phyloP scores from a whole-genome alignment of 2,797 vertebrate genomes.

The Myioborus miniatus region DNA sequence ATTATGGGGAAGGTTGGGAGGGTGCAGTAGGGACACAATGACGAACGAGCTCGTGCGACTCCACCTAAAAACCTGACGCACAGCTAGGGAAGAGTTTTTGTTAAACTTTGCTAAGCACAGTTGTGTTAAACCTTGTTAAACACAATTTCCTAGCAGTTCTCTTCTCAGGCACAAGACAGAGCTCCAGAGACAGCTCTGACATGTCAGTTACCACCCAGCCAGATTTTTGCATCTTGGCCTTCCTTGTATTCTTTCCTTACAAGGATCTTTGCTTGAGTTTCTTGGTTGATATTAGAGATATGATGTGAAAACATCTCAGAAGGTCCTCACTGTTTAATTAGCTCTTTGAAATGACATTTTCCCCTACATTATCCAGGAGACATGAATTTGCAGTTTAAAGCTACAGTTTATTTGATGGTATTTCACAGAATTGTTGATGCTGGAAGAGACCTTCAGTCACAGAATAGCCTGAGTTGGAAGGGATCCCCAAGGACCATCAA shows the following conservation, averaged over 20 bases:
- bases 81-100: not conserved
- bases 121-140: not conserved
- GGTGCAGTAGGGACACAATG: not conserved
- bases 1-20: not conserved
- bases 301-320: not conserved
- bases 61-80: not conserved
- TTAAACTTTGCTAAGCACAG: not conserved
- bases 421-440: accelerated
- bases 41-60: not conserved
- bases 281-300: not conserved
- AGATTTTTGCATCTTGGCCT: not conserved
- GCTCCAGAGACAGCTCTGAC: not conserved
- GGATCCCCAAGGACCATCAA: not conserved
- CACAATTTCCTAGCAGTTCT: not conserved
- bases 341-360: not conserved
- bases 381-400: not conserved
- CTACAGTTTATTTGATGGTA: not conserved
- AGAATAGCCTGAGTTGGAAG: not conserved
- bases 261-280: not conserved
- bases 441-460: not conserved
- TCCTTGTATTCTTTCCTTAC: not conserved
- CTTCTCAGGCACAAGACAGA: not conserved
- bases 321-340: not conserved
- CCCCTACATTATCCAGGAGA: not conserved
- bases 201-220: not conserved